phyloP scores from a whole-genome alignment of 2,113 vertebrate genomes.

The Heterochromis multidens region DNA sequence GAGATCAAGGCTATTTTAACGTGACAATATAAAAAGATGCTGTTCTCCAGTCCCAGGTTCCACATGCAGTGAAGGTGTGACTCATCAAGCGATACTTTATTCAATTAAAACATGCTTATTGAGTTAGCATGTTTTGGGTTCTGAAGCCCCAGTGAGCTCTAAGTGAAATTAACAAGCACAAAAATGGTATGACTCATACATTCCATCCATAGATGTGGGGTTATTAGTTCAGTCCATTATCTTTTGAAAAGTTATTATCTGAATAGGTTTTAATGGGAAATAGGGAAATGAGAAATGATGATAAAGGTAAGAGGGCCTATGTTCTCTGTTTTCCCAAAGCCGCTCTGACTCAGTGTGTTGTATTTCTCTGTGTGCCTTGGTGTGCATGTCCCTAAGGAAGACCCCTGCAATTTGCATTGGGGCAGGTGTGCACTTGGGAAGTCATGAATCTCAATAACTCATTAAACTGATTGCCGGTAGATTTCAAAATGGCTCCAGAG shows the following conservation, averaged over 20 bases:
- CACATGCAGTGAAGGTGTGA: not conserved
- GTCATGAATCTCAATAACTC: constrained; percentile 57
- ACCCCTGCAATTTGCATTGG: constrained; percentile 16
- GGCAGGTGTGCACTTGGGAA: constrained; percentile 37
- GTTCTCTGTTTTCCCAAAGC: not conserved
- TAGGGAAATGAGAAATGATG: not conserved
- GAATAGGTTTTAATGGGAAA: constrained; percentile 13
- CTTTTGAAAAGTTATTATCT: not conserved
- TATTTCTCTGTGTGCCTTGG: not conserved
- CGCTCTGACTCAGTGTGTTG: not conserved
- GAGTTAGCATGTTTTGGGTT: not conserved
- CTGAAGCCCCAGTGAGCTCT: not conserved
- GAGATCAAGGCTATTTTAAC: not conserved
- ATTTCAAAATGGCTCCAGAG: constrained; percentile 27
- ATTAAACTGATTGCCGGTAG: constrained; percentile 27
- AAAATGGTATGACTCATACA: constrained; percentile 21
- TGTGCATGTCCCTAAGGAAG: not conserved
- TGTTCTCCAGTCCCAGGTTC: not conserved
- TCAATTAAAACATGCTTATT: not conserved
- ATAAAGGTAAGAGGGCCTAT: not conserved
- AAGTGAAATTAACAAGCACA: constrained; percentile 15
- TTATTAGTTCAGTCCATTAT: constrained; percentile 21
- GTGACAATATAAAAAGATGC: not conserved
- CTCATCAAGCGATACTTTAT: constrained; percentile 14
- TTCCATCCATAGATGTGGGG: not conserved